Percentiles rank a stretch among this genome's conserved stretches.
phyloP scores from a whole-genome alignment of 2,797 vertebrate genomes.

The Onychomys leucogaster region DNA sequence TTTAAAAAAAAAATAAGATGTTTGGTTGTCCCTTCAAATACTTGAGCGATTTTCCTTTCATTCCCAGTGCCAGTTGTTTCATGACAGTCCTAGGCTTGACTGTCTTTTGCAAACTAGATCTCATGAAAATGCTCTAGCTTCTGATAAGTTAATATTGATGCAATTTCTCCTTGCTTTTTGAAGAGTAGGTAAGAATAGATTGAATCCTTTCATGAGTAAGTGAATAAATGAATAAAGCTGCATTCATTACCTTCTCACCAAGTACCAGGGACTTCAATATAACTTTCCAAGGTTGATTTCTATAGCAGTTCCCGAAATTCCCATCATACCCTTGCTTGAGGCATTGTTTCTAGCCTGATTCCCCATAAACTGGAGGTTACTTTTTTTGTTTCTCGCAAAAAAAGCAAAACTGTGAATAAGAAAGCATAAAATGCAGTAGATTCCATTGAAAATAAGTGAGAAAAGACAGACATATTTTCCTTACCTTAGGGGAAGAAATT shows the following conservation, averaged over 20 bases:
- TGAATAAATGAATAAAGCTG: background rate
- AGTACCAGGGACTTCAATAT: background rate
- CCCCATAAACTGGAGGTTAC: background rate
- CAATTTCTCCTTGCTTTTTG: constrained; percentile 10
- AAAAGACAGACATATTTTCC: background rate
- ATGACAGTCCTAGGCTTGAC: background rate
- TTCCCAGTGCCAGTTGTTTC: background rate
- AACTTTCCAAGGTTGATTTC: background rate
- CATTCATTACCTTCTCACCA: background rate
- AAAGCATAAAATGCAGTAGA: background rate
- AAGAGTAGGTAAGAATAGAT: background rate
- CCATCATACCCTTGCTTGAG: background rate
- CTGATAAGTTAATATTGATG: background rate
- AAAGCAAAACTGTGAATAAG: background rate
- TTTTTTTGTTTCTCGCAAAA: background rate
- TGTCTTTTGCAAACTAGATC: background rate
- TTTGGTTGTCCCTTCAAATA: background rate
- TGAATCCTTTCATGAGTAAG: background rate
- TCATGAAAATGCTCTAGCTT: background rate
- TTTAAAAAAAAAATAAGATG: background rate
- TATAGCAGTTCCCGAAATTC: background rate
- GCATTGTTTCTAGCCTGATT: background rate
- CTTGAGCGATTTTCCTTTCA: background rate
- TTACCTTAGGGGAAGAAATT: background rate
- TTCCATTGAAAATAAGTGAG: background rate